A percentile compares a stretch with the other conserved stretches of the same genome.
These are phyloP conservation scores for Erynnis tages DNA, from an alignment of 2,888 invertebrate genomes.

Conservation along the genomic window DNA sequence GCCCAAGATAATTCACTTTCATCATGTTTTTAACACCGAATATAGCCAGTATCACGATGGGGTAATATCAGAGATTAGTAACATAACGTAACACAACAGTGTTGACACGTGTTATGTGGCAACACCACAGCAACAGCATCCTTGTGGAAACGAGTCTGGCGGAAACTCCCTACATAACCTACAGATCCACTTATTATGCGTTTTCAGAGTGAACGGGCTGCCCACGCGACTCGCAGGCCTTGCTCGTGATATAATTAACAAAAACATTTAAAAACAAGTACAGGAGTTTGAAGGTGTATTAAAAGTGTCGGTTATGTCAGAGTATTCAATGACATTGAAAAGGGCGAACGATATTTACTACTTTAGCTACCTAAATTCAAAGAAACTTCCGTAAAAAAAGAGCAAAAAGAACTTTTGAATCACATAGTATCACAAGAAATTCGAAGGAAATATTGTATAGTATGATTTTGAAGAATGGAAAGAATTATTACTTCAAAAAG, in stretches of 20 bases:
- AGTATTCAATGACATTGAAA: no score
- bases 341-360: no score
- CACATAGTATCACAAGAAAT: no score
- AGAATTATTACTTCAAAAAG: no score
- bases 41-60: background rate
- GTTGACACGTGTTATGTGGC: background rate
- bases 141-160: background rate
- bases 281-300: background rate
- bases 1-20: no score
- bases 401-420: no score
- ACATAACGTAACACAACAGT: background rate
- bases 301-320: no score
- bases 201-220: background rate
- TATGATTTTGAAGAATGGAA: no score
- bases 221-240: conserved; percentile 5
- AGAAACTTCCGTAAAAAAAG: no score
- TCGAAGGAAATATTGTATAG: no score
- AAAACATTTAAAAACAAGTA: background rate
- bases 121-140: background rate
- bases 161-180: conserved; percentile 6
- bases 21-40: background rate
- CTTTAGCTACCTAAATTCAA: no score
- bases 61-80: background rate
- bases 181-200: background rate
- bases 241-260: background rate